Evolutionary conservation across 2,888 invertebrate genomes (phyloP).

Genomic region (Aphidoletes aphidimyza): DNA sequence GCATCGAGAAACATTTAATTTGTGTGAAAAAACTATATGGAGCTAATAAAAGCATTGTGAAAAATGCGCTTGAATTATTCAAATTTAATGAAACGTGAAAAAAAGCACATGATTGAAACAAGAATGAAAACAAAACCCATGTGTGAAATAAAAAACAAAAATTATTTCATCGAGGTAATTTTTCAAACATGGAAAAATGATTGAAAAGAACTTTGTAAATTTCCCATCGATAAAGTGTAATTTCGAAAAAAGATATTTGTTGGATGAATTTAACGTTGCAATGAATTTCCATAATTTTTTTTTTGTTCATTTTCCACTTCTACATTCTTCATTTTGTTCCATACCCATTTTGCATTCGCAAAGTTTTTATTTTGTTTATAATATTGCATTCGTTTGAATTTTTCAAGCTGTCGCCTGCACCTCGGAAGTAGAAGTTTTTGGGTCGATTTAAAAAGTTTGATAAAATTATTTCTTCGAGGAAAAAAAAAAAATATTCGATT

Average conservation of each 20-base stretch:
- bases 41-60: not conserved
- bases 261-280: not conserved
- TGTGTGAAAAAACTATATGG: not conserved
- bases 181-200: no score
- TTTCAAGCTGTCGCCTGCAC: not conserved
- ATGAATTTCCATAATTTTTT: no score
- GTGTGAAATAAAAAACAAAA: not conserved
- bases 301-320: no score
- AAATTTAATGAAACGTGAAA: constrained; percentile 15
- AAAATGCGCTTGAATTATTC: not conserved
- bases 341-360: not conserved
- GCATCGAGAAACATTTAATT: not conserved
- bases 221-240: not conserved
- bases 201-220: not conserved
- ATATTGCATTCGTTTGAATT: not conserved
- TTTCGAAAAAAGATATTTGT: not conserved
- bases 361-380: no score
- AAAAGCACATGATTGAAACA: not conserved
- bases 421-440: not conserved
- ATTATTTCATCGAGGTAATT: no score
- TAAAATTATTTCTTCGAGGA: not conserved
- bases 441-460: constrained; percentile 21
- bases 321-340: not conserved
- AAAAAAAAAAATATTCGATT: not conserved
- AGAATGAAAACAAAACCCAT: not conserved